These are phyloP conservation scores for Paratilapia polleni DNA, from an alignment of 2,113 vertebrate genomes.

Conservation along the genomic window DNA sequence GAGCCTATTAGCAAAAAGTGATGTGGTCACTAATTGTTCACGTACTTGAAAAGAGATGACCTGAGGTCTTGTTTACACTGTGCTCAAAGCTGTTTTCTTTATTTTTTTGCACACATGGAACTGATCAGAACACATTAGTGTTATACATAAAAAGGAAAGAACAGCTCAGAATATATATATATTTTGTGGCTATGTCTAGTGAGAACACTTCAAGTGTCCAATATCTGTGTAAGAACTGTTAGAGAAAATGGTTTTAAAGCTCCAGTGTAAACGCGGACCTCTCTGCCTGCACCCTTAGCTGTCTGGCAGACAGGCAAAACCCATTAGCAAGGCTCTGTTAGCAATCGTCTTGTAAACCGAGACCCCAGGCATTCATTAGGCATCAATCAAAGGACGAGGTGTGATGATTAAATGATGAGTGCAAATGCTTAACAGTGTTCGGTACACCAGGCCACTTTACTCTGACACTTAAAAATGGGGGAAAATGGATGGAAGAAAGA, in stretches of 20 bases:
- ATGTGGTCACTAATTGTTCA: slow-evolving; percentile 76
- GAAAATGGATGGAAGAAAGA: slow-evolving; percentile 50
- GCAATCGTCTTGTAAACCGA: slow-evolving; percentile 88
- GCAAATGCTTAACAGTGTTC: slow-evolving; percentile 69
- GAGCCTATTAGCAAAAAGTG: slow-evolving; percentile 70
- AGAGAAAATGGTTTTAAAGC: neutral
- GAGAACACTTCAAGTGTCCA: neutral
- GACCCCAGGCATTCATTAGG: slow-evolving; percentile 88
- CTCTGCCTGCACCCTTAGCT: slow-evolving; percentile 7
- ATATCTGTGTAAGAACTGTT: neutral
- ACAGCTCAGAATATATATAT: neutral
- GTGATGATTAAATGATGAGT: slow-evolving; percentile 89
- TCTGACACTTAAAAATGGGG: slow-evolving; percentile 64
- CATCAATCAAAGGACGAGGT: slow-evolving; percentile 84
- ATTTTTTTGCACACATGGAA: neutral
- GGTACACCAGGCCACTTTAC: slow-evolving; percentile 60
- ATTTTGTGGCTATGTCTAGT: neutral
- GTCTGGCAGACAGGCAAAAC: slow-evolving; percentile 53
- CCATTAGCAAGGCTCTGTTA: slow-evolving; percentile 92
- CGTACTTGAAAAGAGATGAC: slow-evolving; percentile 35
- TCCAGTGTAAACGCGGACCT: neutral
- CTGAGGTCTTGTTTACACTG: neutral
- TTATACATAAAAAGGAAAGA: neutral
- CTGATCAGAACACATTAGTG: neutral
- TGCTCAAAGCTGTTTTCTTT: neutral